Percentiles rank a stretch among this genome's conserved stretches.
Conservation (phyloP, 1,140 invertebrate species). For the Cyphomyrmex costatus region DNA sequence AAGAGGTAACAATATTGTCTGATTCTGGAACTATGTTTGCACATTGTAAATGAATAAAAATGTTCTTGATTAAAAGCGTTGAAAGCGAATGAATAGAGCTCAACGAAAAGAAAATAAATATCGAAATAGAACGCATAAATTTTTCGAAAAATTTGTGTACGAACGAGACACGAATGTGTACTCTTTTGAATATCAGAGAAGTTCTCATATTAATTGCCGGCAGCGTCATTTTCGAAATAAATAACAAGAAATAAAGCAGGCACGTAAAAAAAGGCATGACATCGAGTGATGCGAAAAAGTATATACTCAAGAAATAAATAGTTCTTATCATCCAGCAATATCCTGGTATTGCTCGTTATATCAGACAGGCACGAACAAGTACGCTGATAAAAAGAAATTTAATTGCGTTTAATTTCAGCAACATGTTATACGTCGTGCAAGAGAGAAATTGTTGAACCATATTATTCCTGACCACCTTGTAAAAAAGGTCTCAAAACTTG, state of each 20-base stretch:
- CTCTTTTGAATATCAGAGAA: constrained; percentile 11
- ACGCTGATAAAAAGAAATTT: constrained; percentile 47
- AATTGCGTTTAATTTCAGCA: constrained; percentile 59
- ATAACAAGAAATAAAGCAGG: constrained; percentile 27
- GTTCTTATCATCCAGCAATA: constrained; percentile 21
- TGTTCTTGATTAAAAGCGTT: constrained; percentile 40
- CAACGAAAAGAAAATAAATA: constrained; percentile 20
- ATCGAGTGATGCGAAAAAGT: neutral
- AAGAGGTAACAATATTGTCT: neutral
- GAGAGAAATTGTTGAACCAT: neutral
- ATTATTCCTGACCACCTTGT: neutral
- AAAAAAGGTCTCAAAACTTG: neutral
- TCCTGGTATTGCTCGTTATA: constrained; percentile 36
- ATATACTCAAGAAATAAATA: constrained; percentile 30
- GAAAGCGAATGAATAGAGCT: constrained; percentile 32
- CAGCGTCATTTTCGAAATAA: constrained; percentile 35
- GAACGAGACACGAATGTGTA: constrained; percentile 6
- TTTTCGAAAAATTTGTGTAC: constrained; percentile 50
- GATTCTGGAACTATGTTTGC: neutral
- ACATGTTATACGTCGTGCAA: neutral
- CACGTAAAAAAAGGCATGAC: neutral
- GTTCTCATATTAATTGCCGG: constrained; percentile 41
- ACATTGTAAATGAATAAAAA: constrained; percentile 40
- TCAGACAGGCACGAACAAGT: neutral
- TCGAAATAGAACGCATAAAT: constrained; percentile 46